Base-by-base conservation (phyloP, 2,113 vertebrate species). In the Chloroceryle aenea region DNA sequence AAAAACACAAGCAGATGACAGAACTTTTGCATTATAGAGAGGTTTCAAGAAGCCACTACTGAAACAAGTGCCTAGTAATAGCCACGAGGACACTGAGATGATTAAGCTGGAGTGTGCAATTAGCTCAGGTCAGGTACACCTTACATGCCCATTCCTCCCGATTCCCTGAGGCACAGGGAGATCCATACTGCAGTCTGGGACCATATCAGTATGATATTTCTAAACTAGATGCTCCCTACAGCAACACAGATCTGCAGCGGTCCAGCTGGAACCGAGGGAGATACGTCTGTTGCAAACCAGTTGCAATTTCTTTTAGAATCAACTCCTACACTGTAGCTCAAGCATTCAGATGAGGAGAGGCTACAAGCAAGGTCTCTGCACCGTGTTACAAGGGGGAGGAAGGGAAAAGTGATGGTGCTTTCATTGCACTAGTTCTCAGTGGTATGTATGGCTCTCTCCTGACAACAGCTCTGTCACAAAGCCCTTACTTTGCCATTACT, bases 401-500 rank as follows among this genome's bases (percentile, higher is more conserved):
- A 53, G 55, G 25, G 36, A 10, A 32, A 72, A 56, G 36, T 72
- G 29, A 63, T 22, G 82, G 75, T 43, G 42, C 38, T 77, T 88
- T 4, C 23, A 85, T 27, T 75, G 77, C 80, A 74, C 87, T 71
- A 85, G 64, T 66, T 89, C 56, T 67, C 85, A 63, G 67, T 43
- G 61, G 38, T 4, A 0, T 2, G 38, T 4, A 0, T 2, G 27
- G 43, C 27, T 85, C 42, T 47, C 20, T 5, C 69, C 12, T 78
- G 76, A 68, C 69, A 91, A 58, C 32, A 76, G 88, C 81, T 86
- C 68, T 14, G 21, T 16, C 8, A 75, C 47, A 78, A 32, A 40
- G 12, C 87, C 45, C 82, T 72, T 88, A 27, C 47, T 85, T 26
- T 72, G 36, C 69, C 69, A 59, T 82, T 91, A 85, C 27, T 71